Percentiles rank a stretch among this genome's conserved stretches.
phyloP scores from a whole-genome alignment of 2,113 vertebrate genomes.

The Vireo altiloquus region DNA sequence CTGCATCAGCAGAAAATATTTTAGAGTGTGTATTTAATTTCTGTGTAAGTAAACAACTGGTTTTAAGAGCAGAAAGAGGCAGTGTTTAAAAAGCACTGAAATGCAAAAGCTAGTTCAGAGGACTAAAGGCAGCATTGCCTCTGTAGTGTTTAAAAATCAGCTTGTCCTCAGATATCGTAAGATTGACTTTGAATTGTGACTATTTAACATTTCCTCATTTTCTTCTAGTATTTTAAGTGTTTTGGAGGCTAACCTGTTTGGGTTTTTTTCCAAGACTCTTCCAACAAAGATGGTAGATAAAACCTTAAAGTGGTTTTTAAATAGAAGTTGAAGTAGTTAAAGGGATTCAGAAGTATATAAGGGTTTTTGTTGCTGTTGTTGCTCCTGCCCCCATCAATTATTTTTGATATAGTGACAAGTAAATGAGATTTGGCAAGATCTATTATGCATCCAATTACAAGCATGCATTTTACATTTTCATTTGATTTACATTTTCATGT shows the following conservation, averaged over 20 bases:
- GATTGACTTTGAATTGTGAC: not conserved
- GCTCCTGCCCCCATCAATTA: not conserved
- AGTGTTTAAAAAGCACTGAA: not conserved
- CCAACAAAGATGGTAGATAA: not conserved
- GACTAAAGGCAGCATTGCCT: not conserved
- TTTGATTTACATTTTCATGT: not conserved
- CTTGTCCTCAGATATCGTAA: not conserved
- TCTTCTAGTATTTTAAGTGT: not conserved
- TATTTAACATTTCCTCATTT: not conserved
- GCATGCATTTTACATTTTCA: not conserved
- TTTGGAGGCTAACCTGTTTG: not conserved
- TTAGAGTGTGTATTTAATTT: conserved; percentile 20
- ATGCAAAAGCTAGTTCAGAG: not conserved
- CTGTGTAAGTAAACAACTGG: not conserved
- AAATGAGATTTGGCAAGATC: not conserved
- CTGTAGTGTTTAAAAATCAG: not conserved
- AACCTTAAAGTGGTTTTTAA: not conserved
- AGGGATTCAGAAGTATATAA: not conserved
- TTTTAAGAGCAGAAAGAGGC: not conserved
- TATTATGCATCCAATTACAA: not conserved
- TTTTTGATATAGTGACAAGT: not conserved
- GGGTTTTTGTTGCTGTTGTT: not conserved
- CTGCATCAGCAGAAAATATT: conserved; percentile 32
- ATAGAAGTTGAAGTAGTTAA: not conserved
- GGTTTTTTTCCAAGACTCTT: not conserved